Evolutionary conservation across 2,113 vertebrate species (phyloP).

Genomic region (Dicrurus megarhynchus): DNA sequence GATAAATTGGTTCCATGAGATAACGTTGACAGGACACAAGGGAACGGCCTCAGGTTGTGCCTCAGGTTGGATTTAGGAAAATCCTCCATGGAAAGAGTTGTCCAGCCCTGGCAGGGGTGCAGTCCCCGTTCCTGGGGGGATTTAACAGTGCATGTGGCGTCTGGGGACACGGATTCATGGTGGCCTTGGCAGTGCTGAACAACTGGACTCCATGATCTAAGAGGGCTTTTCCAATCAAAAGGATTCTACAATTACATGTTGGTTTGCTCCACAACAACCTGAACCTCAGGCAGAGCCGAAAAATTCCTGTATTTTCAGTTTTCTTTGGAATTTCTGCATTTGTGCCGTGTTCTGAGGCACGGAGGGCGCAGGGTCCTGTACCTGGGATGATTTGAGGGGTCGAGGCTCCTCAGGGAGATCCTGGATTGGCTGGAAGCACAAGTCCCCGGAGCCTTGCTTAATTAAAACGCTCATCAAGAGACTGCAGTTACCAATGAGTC

Average conservation of each 20-base stretch:
- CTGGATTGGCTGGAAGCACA: not conserved
- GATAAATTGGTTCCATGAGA: not conserved
- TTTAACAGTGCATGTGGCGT: too few species aligned
- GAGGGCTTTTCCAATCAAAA: not conserved
- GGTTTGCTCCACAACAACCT: not conserved
- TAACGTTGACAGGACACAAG: not conserved
- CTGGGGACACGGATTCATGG: not conserved
- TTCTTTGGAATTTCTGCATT: not conserved
- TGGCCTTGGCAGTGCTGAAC: not conserved
- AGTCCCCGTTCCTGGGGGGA: not conserved
- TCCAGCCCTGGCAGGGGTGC: not conserved
- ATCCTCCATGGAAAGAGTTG: not conserved
- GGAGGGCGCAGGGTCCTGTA: not conserved
- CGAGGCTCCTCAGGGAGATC: not conserved
- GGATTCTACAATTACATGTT: not conserved
- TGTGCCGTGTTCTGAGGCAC: not conserved
- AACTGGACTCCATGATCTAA: too few species aligned
- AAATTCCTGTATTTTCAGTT: not conserved
- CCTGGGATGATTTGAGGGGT: not conserved
- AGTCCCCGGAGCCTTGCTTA: not conserved
- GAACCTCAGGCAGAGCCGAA: not conserved
- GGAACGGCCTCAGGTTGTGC: not conserved
- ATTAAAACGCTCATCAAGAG: not conserved
- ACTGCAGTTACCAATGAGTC: not conserved
- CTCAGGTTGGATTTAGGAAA: not conserved